Evolutionary conservation across 1,140 invertebrate genomes (phyloP).

Genomic region (Pseudomyrmex cubaensis): DNA sequence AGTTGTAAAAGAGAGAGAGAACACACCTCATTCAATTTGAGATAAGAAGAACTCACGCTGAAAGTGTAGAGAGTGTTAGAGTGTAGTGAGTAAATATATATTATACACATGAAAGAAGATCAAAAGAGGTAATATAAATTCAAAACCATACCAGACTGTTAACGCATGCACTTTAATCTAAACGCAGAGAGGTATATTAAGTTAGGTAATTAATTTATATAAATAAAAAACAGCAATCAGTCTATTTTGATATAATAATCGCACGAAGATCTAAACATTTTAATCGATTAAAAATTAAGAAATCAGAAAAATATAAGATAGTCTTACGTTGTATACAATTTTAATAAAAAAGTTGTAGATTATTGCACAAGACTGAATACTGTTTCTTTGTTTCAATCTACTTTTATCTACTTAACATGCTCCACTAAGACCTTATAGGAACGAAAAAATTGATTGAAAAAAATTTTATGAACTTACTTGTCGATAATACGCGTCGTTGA

Average conservation of each 20-base stretch:
- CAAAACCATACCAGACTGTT: slow-evolving; percentile 67
- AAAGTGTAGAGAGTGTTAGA: slow-evolving; percentile 77
- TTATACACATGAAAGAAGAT: slow-evolving; percentile 50
- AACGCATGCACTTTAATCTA: slow-evolving; percentile 72
- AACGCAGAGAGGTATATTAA: slow-evolving; percentile 48
- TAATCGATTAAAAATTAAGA: neutral
- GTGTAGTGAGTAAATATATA: slow-evolving; percentile 72
- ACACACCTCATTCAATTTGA: slow-evolving; percentile 77
- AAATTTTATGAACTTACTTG: slow-evolving; percentile 41
- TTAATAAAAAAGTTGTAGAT: neutral
- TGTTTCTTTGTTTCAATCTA: slow-evolving; percentile 22
- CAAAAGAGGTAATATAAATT: slow-evolving; percentile 34
- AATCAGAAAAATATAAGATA: neutral
- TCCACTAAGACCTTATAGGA: slow-evolving; percentile 20
- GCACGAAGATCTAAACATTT: neutral
- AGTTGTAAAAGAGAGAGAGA: slow-evolving; percentile 78
- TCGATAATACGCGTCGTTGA: slow-evolving; percentile 16
- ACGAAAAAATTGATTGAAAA: slow-evolving; percentile 25
- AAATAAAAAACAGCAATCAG: slow-evolving; percentile 55
- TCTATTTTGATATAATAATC: neutral
- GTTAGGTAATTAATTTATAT: slow-evolving; percentile 9
- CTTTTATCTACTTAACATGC: slow-evolving; percentile 51
- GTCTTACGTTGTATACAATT: neutral
- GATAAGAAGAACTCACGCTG: slow-evolving; percentile 81
- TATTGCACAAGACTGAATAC: slow-evolving; percentile 19